Conservation (phyloP, 2,113 vertebrate genomes). For the Corythaixoides concolor region DNA sequence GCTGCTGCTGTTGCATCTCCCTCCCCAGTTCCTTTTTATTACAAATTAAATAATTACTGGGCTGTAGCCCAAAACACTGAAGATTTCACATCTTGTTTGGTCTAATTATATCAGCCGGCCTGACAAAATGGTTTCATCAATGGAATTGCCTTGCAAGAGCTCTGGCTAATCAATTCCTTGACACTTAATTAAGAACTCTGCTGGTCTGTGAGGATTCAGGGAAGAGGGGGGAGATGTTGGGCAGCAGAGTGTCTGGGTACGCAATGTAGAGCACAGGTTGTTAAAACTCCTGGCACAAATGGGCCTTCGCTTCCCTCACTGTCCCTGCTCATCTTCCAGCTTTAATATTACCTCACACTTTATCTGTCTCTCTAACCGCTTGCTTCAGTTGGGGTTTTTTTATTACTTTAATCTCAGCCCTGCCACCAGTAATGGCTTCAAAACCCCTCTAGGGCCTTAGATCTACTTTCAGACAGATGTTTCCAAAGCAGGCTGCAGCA, state of each 20-base stretch:
- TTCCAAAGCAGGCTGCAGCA: conserved; percentile 9
- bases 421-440: conserved; percentile 51
- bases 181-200: conserved; percentile 75
- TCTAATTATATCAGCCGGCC: conserved; percentile 71
- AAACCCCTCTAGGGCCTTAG: conserved; percentile 37
- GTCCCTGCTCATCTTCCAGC: neutral
- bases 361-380: neutral
- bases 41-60: conserved; percentile 72
- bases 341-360: conserved; percentile 45
- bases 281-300: conserved; percentile 24
- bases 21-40: conserved; percentile 44
- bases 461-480: conserved; percentile 62
- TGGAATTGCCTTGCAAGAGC: conserved; percentile 64
- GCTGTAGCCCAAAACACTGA: conserved; percentile 64
- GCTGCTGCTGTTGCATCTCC: neutral
- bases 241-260: neutral
- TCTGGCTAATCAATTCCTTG: conserved; percentile 75
- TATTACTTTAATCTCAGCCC: conserved; percentile 54
- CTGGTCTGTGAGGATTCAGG: conserved; percentile 52
- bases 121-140: conserved; percentile 77
- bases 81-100: conserved; percentile 74
- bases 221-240: neutral
- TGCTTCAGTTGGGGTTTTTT: conserved; percentile 1
- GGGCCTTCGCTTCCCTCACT: neutral
- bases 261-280: neutral